These are phyloP conservation scores for Drosophila malerkotliana DNA, from an alignment of 1,140 invertebrate genomes.

Conservation along the genomic window DNA sequence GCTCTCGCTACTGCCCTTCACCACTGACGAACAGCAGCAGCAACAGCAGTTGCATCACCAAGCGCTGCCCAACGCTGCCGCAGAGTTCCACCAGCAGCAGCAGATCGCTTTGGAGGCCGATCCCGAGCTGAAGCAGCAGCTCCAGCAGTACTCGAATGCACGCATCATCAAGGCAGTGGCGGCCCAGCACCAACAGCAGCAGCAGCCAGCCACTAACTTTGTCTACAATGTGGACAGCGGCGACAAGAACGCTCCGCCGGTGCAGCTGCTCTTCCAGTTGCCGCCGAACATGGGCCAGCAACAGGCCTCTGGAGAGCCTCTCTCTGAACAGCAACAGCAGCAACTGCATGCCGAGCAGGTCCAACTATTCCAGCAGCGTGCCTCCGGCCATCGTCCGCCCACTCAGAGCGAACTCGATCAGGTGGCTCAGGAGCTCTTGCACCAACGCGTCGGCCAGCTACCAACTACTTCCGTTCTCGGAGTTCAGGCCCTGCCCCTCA, in stretches of 20 bases:
- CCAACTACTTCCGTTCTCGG: constrained; percentile 61
- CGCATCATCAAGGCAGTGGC: constrained; percentile 83
- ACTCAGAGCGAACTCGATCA: constrained; percentile 82
- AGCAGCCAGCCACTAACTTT: constrained; percentile 77
- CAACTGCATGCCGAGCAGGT: constrained; percentile 79
- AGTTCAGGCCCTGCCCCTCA: constrained; percentile 77
- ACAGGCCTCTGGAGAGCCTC: constrained; percentile 26
- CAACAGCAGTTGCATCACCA: constrained; percentile 81
- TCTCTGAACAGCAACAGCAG: constrained; percentile 50
- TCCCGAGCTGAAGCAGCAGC: constrained; percentile 83
- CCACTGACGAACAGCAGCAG: constrained; percentile 77
- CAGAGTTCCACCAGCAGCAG: constrained; percentile 71
- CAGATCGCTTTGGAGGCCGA: constrained; percentile 56
- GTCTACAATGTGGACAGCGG: constrained; percentile 79
- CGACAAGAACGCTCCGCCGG: constrained; percentile 77
- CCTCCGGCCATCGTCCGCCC: constrained; percentile 76
- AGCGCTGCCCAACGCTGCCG: constrained; percentile 82
- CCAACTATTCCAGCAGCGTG: constrained; percentile 81
- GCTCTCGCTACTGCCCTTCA: constrained; percentile 68
- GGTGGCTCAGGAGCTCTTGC: constrained; percentile 71
- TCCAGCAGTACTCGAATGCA: constrained; percentile 75
- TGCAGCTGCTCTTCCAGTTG: constrained; percentile 80
- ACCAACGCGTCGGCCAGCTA: constrained; percentile 72
- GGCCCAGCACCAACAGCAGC: constrained; percentile 72
- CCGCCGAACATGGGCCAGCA: constrained; percentile 63